Evolutionary conservation across 2,797 vertebrate species (phyloP), one percentile per base, ranked within the genome.

Genomic region (Chaetodon trifasciatus): DNA sequence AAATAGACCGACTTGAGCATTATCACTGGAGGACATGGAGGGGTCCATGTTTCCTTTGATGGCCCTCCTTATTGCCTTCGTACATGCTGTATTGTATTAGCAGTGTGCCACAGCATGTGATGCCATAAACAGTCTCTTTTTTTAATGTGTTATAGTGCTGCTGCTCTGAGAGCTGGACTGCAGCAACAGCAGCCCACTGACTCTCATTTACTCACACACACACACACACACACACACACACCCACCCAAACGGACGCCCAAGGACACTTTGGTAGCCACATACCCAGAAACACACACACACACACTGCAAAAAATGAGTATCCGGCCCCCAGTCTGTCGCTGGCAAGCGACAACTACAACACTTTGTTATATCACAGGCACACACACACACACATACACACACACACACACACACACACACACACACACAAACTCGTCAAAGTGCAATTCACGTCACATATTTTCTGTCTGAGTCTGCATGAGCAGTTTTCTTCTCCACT

Each of bases 281-380:
- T 60, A 71, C 15, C 23, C 53, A 55, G 11, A 73, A 55, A 81
- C 79, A 72, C 78, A 63, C 86, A 82, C 61, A 64, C 63, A 67
- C 78, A 79, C 76, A 56, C 74, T 66, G 28, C 28, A 32, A 32
- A 75, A 86, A 89, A 79, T 24, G 21, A 63, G 84, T 78, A 85
- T 85, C 78, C 49, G 55, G 78, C 76, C 86, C 77, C 61, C 78
- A 78, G 86, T 89, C 83, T 88, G 86, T 91, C 89, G 84, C 85
- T 76, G 71, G 78, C 74, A 72, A 73, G 65, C 46, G 23, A 57
- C 69, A 4, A 74, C 78, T 79, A 64, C 74, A 82, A 76, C 78
- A 80, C 87, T 86, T 85, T 84, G 85, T 89, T 86, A 89, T 78
- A 91, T 89, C 86, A 91, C 84, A 81, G 58, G 69, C 78, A 81